Evolutionary conservation across 1,140 invertebrate species (phyloP).

Genomic region (Trigoniulus corallinus): DNA sequence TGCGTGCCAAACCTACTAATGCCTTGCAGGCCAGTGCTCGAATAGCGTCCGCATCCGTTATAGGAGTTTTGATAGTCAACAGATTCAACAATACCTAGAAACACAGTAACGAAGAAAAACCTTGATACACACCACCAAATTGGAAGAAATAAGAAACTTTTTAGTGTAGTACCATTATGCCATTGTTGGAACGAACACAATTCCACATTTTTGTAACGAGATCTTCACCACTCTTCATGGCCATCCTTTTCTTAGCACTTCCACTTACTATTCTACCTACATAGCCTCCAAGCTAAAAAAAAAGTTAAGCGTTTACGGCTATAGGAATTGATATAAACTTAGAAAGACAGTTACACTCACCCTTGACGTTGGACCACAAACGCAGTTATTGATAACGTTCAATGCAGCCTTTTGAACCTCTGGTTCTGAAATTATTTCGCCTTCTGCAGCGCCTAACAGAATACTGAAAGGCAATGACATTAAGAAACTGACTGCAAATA

Average conservation of each 20-base stretch:
- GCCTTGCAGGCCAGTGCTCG: conserved; percentile 75
- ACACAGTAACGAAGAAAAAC: conserved; percentile 1
- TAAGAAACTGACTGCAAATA: neutral
- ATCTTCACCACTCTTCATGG: conserved; percentile 59
- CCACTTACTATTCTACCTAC: conserved; percentile 40
- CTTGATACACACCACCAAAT: neutral
- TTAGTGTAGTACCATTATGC: conserved; percentile 96
- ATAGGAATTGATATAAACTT: neutral
- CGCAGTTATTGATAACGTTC: conserved; percentile 74
- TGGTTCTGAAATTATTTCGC: conserved; percentile 69
- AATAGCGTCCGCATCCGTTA: conserved; percentile 90
- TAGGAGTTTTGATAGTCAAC: conserved; percentile 80
- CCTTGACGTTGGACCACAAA: conserved; percentile 72
- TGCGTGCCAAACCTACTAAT: conserved; percentile 74
- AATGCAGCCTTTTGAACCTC: conserved; percentile 83
- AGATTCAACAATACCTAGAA: conserved; percentile 38
- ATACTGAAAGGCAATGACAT: conserved; percentile 23
- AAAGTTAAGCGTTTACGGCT: neutral
- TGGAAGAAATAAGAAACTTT: conserved; percentile 8
- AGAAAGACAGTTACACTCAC: conserved; percentile 31
- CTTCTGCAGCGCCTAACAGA: conserved; percentile 68
- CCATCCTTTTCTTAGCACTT: conserved; percentile 50
- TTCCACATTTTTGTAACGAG: conserved; percentile 84
- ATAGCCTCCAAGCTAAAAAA: conserved; percentile 37
- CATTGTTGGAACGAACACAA: conserved; percentile 77